Base-by-base conservation (phyloP, 2,888 invertebrate genomes). In the Nycteola revayana region DNA sequence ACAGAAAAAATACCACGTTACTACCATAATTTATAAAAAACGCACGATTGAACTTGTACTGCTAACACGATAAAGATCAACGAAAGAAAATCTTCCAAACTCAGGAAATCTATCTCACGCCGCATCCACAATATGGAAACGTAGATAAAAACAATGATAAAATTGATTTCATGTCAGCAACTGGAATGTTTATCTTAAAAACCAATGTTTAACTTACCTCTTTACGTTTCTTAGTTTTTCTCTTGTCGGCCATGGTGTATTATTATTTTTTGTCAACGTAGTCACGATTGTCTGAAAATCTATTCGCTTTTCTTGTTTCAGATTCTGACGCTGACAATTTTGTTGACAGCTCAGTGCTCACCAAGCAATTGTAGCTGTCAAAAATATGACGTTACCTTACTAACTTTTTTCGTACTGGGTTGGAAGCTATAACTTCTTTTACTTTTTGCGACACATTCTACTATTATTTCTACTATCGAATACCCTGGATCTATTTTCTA, bases 221-320 rank as follows among this genome's bases (percentile, higher is more conserved):
- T 73, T 86, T 88, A 38, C 88, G 88, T 60, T 86, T 88, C 69
- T 83, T 86, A 44, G 77, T 78, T 77, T 88, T 88, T 42, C 88
- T 76, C 66, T 88, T 88, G 54, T 88, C 88, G 70, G 88, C 83
- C 88, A 88, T 88, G 64, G 49, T 75, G 60, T 65, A 54, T 52
- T 21, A 21, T 21, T 7, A 52, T 72, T 67, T 63, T 66, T 79
- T 75, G 75, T 71, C 72, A 71, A 79, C 75, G 77, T 75, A 67
- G 68, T 50, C 42, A 45, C 44, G 48, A 48, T 42, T 51, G 37
- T 45, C 40, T 42, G 29, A 31, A 49, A 56, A 49, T 49, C 36
- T 62, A 59, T 49, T 51, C 35, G 36, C 43, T 59, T 49, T 53
- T 57, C 51, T 52, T 59, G 49, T 46, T 52, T 54, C 56, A 55